Evolutionary conservation across 2,888 invertebrate genomes (phyloP).

Genomic region (Napeogenes inachia): DNA sequence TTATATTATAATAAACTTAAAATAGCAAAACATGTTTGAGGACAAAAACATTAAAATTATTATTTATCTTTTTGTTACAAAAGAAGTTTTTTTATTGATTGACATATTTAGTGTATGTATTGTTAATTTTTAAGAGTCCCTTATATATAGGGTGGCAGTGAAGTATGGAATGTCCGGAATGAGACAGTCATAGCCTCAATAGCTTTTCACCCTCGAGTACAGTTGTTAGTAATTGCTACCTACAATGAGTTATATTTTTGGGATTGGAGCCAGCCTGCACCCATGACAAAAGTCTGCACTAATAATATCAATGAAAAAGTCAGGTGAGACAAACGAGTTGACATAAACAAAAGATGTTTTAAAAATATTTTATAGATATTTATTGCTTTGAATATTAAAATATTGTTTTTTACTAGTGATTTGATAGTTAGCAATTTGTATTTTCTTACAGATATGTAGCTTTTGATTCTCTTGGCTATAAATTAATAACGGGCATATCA

Average conservation of each 20-base stretch:
- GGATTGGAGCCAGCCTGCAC: slow-evolving; percentile 90
- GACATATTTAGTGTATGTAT: slow-evolving; percentile 1
- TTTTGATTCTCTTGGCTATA: slow-evolving; percentile 88
- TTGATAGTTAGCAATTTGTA: slow-evolving; percentile 13
- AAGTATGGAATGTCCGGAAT: slow-evolving; percentile 86
- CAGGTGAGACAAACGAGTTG: slow-evolving; percentile 68
- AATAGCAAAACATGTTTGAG: too few species aligned
- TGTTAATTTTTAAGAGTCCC: slow-evolving; percentile 13
- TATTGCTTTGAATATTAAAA: background rate
- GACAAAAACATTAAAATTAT: background rate
- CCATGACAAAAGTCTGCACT: slow-evolving; percentile 86
- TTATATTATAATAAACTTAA: background rate
- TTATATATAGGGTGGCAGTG: slow-evolving; percentile 85
- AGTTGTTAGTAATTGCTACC: slow-evolving; percentile 90
- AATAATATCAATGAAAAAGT: slow-evolving; percentile 88
- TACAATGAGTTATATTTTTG: slow-evolving; percentile 91
- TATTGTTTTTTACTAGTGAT: slow-evolving; percentile 18
- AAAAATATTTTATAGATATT: too few species aligned
- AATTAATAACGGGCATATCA: slow-evolving; percentile 90
- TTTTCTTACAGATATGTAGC: slow-evolving; percentile 83
- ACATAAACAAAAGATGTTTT: too few species aligned
- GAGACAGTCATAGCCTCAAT: slow-evolving; percentile 89
- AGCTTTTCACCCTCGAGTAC: slow-evolving; percentile 90
- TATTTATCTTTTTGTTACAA: background rate
- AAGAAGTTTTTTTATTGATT: too few species aligned